A percentile compares a stretch with the other conserved stretches of the same genome.
These are phyloP conservation scores for Ammodytes dubius DNA, from an alignment of 2,113 vertebrate species.

Conservation along the genomic window DNA sequence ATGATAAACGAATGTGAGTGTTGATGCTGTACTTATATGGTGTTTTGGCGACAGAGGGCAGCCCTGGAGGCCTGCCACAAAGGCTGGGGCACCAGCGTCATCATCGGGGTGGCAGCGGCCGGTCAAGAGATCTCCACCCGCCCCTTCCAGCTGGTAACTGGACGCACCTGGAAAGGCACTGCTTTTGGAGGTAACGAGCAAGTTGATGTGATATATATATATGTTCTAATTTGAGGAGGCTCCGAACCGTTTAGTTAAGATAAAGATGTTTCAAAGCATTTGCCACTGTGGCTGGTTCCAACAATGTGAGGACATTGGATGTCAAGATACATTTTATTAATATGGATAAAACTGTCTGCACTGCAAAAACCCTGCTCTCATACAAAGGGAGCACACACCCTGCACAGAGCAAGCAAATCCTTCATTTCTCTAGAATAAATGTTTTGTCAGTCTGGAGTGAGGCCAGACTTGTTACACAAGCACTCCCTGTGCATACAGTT, in stretches of 20 bases:
- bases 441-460: not conserved
- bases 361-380: no score
- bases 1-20: not conserved
- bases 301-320: no score
- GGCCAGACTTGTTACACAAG: not conserved
- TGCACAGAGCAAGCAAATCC: not conserved
- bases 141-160: conserved; percentile 87
- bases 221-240: not conserved
- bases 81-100: conserved; percentile 86
- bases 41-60: conserved; percentile 74
- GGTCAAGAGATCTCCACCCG: conserved; percentile 84
- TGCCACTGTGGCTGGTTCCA: not conserved
- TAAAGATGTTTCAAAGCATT: no score
- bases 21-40: not conserved
- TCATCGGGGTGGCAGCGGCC: conserved; percentile 84
- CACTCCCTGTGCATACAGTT: no score
- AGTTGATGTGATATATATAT: not conserved
- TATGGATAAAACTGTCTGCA: no score
- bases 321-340: no score
- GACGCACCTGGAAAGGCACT: conserved; percentile 87
- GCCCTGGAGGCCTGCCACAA: conserved; percentile 86
- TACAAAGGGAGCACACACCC: not conserved
- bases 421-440: not conserved
- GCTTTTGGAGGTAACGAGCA: conserved; percentile 85
- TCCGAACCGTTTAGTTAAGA: not conserved